Base-by-base conservation (phyloP, 2,888 invertebrate genomes). In the Ichneumon xanthorius region DNA sequence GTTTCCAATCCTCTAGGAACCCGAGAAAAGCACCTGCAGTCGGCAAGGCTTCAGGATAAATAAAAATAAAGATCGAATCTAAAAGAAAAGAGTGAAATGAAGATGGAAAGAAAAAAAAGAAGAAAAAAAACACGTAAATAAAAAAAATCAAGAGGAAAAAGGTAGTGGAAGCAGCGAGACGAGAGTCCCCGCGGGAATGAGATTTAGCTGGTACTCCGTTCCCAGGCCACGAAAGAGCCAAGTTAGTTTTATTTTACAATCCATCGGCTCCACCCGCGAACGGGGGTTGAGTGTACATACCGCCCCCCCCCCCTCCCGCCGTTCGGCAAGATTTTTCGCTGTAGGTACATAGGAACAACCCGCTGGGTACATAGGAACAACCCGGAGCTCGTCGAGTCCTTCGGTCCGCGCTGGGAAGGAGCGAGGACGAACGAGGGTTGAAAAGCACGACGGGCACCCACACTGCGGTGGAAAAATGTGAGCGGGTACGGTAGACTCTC, bases 241-340 rank as follows among this genome's bases (percentile, higher is more conserved):
- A 94, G 93, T 93, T 93, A 93, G 94, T 94, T 94, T 94, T 94
- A 94, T 94, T 94, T 94, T 93, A 94, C 94, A 93, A 93, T 92
- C 93, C 93, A 93, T 94, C 94, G 93, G 90, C 85, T 78, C 82
- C 87, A 79, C 81, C 82, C 70, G 85, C 85, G 84, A 85, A 45
- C 53, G 67, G 80, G 78, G 78, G 65, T 71, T 68, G 61, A 58
- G 73, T 48, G 67, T 77, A 40, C 40, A 48, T 48, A 48, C 45
- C 14, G 4, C 5, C 45, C 45, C 45, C 16, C 26, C 19, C 11
- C 1, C 14, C 7, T 4, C 11, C 22, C 22, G 14, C 26, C 11
- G 58, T 58, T 22, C 58, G 19, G 58, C 58, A 58, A 26, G 58
- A 14, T 58, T 58, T 33, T 67, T 58, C 4, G 5, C 37, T 30